Conservation (phyloP, 1,140 invertebrate genomes). For the Coelopa frigida region DNA sequence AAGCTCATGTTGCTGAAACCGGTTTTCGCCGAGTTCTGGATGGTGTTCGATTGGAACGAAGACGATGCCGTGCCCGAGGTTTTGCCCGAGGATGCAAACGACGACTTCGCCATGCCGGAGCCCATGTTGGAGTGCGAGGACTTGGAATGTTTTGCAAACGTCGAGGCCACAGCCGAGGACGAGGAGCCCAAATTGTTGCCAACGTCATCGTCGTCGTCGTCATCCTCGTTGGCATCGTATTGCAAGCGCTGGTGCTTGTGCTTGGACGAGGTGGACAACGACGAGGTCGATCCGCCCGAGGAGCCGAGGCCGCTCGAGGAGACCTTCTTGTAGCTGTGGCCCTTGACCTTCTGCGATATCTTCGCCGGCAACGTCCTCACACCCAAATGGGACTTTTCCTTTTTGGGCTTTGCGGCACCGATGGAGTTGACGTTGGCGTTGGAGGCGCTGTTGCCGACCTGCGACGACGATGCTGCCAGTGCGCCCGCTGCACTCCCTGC, state of each 20-base stretch:
- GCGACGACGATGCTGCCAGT: not conserved
- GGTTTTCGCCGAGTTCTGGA: constrained; percentile 44
- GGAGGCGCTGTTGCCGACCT: constrained; percentile 11
- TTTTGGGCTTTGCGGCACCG: constrained; percentile 27
- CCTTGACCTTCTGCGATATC: constrained; percentile 40
- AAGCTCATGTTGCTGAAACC: constrained; percentile 75
- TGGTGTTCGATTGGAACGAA: constrained; percentile 39
- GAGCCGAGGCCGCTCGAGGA: constrained; percentile 26
- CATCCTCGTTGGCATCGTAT: constrained; percentile 37
- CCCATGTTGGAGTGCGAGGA: constrained; percentile 5
- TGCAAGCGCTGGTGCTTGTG: constrained; percentile 38
- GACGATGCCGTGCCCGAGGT: constrained; percentile 8
- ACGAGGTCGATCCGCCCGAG: constrained; percentile 17
- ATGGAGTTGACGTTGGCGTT: not conserved
- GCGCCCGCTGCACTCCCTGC: too few relatives aligned
- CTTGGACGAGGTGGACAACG: constrained; percentile 32
- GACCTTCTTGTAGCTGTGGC: constrained; percentile 33
- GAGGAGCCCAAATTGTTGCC: constrained; percentile 6
- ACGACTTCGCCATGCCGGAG: constrained; percentile 18
- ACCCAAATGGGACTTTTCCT: constrained; percentile 36
- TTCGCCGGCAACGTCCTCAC: constrained; percentile 39
- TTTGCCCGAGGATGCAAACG: constrained; percentile 13
- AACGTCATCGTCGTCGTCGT: constrained; percentile 24
- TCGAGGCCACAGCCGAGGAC: not conserved
- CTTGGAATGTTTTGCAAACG: constrained; percentile 9